Evolutionary conservation across 2,797 vertebrate genomes (phyloP), one percentile per base, ranked within the genome.

Genomic region (Chaetodon trifasciatus): DNA sequence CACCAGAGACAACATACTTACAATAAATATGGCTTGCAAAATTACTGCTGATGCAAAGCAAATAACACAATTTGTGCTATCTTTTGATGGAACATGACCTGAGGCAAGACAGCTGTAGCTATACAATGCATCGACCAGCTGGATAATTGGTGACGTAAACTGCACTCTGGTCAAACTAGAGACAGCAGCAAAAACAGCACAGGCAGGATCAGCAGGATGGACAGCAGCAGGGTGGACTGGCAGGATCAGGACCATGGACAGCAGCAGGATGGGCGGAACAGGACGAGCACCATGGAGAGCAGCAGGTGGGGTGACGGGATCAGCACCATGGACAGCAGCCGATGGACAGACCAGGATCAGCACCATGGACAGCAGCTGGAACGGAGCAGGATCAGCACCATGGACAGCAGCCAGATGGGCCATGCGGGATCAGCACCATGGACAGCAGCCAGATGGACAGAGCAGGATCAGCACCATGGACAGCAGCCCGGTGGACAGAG

Each of bases 161-260:
- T 3, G 37, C 28, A 1, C 16, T 64, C 46, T 55, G 52, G 44
- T 63, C 32, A 69, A 62, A 70, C 21, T 46, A 8, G 50, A 32
- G 4, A 32, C 28, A 32, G 28, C 28, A 32, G 56, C 1, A 11
- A 28, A 63, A 77, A 55, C 23, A 68, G 39, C 19, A 12, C 24
- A 1, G 24, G 16, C 28, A 70, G 35, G 40, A 52, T 78, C 70
- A 80, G 67, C 49, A 71, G 69, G 72, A 77, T 1, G 66, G 81
- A 82, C 53, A 44, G 42, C 42, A 9, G 42, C 42, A 44, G 8
- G 42, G 1, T 9, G 42, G 28, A 32, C 28, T 32, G 13, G 8
- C 9, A 44, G 42, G 42, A 9, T 44, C 9, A 44, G 76, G 47
- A 76, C 70, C 68, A 82, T 1, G 55, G 78, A 84, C 49, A 85